phyloP scores from a whole-genome alignment of 1,140 invertebrate genomes.

The Sitobion miscanthi region DNA sequence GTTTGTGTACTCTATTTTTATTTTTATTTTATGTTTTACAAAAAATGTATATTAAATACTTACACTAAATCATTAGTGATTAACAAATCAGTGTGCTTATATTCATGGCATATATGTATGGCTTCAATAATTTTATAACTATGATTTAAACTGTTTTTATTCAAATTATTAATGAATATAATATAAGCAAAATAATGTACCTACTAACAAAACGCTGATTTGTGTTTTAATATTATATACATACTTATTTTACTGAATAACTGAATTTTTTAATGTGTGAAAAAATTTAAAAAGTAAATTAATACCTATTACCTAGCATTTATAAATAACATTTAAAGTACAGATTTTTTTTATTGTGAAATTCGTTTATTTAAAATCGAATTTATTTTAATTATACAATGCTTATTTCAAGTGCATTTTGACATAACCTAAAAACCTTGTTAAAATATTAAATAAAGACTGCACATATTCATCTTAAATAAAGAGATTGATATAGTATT shows the following conservation, averaged over 20 bases:
- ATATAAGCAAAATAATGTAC: background rate
- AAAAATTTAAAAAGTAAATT: background rate
- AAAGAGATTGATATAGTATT: background rate
- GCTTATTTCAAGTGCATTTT: background rate
- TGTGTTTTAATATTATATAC: background rate
- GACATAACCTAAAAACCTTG: background rate
- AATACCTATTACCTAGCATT: background rate
- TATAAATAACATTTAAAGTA: background rate
- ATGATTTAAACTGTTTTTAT: background rate
- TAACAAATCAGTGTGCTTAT: background rate
- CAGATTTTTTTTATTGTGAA: background rate
- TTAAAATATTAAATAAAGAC: conserved; percentile 39
- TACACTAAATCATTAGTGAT: conserved; percentile 15
- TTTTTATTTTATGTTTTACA: background rate
- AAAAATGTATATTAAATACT: background rate
- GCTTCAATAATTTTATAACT: background rate
- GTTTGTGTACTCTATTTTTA: background rate
- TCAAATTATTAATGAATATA: background rate
- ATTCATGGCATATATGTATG: background rate
- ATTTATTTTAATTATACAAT: background rate
- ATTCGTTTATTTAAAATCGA: background rate
- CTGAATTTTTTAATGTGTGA: background rate
- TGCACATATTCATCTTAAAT: conserved; percentile 32
- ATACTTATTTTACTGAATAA: background rate
- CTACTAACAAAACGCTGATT: background rate